Evolutionary conservation across 2,888 invertebrate genomes (phyloP).

Genomic region (Eupithecia tripunctaria): DNA sequence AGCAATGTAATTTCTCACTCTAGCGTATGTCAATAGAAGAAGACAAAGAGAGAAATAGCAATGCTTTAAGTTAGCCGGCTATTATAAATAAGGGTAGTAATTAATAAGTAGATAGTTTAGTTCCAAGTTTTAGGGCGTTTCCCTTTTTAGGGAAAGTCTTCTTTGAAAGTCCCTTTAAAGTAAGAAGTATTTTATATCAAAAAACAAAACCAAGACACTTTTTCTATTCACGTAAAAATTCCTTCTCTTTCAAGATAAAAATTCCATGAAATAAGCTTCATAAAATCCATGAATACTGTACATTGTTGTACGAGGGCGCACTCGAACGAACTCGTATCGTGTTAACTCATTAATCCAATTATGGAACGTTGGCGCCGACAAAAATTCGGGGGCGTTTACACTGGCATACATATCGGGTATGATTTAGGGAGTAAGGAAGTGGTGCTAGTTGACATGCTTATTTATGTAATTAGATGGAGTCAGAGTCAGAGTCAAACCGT

Average conservation of each 20-base stretch:
- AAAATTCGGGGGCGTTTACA: conserved; percentile 1
- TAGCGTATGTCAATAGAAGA: too few species aligned
- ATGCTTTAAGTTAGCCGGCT: too few species aligned
- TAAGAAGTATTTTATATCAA: too few species aligned
- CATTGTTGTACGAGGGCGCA: not conserved
- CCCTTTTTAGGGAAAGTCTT: too few species aligned
- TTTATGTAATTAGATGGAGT: too few species aligned
- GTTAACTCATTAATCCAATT: conserved; percentile 20
- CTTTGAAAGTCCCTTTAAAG: too few species aligned
- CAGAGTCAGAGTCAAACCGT: too few species aligned
- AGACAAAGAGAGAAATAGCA: too few species aligned
- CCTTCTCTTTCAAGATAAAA: not conserved
- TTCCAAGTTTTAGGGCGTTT: too few species aligned
- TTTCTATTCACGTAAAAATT: not conserved
- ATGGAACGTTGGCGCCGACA: not conserved
- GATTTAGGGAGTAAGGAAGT: not conserved
- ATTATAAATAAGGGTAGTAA: too few species aligned
- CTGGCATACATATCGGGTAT: not conserved
- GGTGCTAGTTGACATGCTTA: not conserved
- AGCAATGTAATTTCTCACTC: too few species aligned
- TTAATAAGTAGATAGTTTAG: too few species aligned
- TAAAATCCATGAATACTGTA: not conserved
- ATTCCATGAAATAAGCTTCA: not conserved
- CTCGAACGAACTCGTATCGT: conserved; percentile 11
- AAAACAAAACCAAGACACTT: not conserved